Percentiles rank a stretch among this genome's conserved stretches.
Evolutionary conservation across 2,113 vertebrate genomes (phyloP).

Genomic region (Chamaea fasciata): DNA sequence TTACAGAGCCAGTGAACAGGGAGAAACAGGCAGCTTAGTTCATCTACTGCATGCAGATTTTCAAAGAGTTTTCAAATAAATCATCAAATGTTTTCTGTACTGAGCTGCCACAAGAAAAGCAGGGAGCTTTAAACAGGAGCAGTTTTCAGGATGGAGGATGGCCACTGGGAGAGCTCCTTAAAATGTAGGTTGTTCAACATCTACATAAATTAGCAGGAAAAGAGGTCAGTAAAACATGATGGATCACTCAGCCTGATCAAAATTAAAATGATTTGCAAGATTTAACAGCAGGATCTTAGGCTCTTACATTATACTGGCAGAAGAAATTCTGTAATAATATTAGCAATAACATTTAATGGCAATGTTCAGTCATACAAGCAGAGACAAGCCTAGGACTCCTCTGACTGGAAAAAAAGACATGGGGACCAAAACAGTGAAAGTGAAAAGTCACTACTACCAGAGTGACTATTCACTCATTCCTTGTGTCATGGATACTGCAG

Average conservation of each 20-base stretch:
- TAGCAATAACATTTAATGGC: not conserved
- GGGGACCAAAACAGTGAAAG: not conserved
- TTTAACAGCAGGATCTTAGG: not conserved
- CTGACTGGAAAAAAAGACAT: not conserved
- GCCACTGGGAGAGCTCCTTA: not conserved
- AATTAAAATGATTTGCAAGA: not conserved
- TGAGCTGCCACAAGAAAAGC: not conserved
- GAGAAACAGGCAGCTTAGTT: not conserved
- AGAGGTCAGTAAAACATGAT: not conserved
- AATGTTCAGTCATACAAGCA: not conserved
- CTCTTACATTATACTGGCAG: not conserved
- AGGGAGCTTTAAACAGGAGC: not conserved
- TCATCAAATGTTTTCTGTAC: not conserved
- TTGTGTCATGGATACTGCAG: not conserved
- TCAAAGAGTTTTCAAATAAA: not conserved
- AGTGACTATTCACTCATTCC: not conserved
- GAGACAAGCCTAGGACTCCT: not conserved
- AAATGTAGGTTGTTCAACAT: not conserved
- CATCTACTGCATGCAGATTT: not conserved
- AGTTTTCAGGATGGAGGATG: not conserved
- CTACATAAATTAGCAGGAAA: not conserved
- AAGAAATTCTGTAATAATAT: not conserved
- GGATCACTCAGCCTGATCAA: not conserved
- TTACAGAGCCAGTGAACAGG: not conserved
- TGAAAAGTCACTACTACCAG: not conserved